phyloP scores from a whole-genome alignment of 2,888 invertebrate species.

The Teleogryllus oceanicus region DNA sequence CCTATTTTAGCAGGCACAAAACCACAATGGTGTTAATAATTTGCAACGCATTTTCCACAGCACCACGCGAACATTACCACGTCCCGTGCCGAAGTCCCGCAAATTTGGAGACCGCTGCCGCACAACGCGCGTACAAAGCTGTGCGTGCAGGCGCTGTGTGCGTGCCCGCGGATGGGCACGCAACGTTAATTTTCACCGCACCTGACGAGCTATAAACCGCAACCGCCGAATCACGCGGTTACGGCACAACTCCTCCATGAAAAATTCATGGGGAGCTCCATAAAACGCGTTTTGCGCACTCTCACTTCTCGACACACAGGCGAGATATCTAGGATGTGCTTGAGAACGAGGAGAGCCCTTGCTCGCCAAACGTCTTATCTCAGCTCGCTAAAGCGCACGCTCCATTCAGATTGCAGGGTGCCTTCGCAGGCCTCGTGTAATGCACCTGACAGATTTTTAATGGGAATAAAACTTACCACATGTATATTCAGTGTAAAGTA shows the following conservation, averaged over 20 bases:
- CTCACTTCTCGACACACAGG: too few species aligned
- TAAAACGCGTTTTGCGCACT: neutral
- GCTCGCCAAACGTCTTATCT: too few species aligned
- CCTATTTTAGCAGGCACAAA: too few species aligned
- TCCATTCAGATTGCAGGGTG: too few species aligned
- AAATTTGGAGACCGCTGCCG: neutral
- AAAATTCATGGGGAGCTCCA: neutral
- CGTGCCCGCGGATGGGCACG: neutral
- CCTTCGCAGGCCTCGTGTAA: too few species aligned
- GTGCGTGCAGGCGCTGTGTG: neutral
- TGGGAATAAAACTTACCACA: too few species aligned
- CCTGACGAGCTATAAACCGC: neutral
- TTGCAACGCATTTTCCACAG: neutral
- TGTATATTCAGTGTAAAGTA: too few species aligned
- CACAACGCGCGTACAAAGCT: neutral
- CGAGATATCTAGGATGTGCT: too few species aligned
- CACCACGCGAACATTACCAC: neutral
- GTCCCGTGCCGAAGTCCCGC: neutral
- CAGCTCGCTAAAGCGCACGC: too few species aligned
- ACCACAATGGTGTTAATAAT: neutral
- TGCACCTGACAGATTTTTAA: too few species aligned
- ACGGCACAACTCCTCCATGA: constrained; percentile 5
- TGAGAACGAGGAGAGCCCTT: too few species aligned
- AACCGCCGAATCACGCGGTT: neutral
- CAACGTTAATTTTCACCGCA: constrained; percentile 9